phyloP scores from a whole-genome alignment of 2,888 invertebrate genomes.

The Acanthococcus lagerstroemiae region DNA sequence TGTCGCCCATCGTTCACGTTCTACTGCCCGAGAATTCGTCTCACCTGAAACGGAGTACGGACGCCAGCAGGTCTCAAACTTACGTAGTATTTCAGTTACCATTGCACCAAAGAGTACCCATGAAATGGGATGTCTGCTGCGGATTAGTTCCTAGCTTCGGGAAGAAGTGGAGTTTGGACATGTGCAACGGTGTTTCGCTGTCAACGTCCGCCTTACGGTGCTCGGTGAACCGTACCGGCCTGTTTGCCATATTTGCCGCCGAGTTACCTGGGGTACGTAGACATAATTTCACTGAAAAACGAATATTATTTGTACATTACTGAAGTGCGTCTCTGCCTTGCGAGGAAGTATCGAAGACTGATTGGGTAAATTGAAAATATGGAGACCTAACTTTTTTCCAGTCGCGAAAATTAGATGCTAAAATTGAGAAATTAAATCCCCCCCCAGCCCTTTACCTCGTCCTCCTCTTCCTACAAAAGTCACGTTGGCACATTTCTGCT shows the following conservation, averaged over 20 bases:
- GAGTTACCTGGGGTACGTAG: constrained; percentile 28
- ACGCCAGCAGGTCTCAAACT: constrained; percentile 9
- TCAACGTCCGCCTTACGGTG: constrained; percentile 23
- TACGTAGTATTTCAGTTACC: constrained; percentile 32
- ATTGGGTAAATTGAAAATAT: no score
- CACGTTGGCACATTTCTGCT: no score
- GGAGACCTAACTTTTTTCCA: no score
- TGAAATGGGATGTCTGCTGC: constrained; percentile 34
- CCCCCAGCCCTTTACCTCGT: no score
- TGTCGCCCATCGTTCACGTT: constrained; percentile 48
- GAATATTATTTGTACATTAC: no score
- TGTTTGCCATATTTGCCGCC: constrained; percentile 44
- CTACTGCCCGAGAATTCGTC: constrained; percentile 13
- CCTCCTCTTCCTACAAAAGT: no score
- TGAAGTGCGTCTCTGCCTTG: no score
- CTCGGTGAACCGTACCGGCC: constrained; percentile 50
- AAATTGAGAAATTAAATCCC: no score
- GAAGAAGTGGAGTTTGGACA: constrained; percentile 53
- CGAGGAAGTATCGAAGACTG: no score
- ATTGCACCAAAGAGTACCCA: background rate
- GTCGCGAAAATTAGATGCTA: no score
- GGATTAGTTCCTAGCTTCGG: constrained; percentile 40
- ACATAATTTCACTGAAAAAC: no score
- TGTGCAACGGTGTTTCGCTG: constrained; percentile 42
- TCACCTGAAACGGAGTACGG: constrained; percentile 5